Evolutionary conservation across 2,113 vertebrate genomes (phyloP).

Genomic region (Chloroceryle aenea): DNA sequence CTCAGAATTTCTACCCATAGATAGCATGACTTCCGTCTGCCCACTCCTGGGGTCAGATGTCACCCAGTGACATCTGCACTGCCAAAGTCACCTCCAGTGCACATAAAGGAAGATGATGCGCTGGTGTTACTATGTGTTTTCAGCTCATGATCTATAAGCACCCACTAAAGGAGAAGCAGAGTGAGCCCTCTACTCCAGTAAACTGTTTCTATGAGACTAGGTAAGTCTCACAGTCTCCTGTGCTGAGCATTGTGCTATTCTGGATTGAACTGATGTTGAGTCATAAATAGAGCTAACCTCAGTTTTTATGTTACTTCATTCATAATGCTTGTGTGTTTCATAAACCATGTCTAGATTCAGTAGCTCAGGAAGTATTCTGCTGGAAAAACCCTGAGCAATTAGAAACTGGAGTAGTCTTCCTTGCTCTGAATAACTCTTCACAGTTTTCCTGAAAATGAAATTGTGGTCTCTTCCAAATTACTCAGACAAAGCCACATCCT

Average conservation of each 20-base stretch:
- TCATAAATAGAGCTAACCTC: background rate
- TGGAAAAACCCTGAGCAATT: background rate
- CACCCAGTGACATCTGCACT: background rate
- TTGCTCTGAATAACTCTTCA: background rate
- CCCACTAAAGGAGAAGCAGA: background rate
- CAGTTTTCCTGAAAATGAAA: background rate
- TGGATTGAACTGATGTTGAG: background rate
- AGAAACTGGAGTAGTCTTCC: background rate
- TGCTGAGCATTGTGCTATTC: background rate
- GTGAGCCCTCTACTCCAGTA: background rate
- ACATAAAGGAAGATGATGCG: background rate
- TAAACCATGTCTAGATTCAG: background rate
- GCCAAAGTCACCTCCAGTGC: background rate
- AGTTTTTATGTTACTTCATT: background rate
- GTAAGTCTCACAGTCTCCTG: background rate
- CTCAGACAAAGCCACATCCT: conserved; percentile 46
- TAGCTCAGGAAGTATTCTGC: background rate
- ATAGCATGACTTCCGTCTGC: background rate
- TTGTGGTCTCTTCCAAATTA: background rate
- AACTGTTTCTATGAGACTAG: background rate
- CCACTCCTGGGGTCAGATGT: background rate
- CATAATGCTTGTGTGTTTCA: background rate
- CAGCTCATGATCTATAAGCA: background rate
- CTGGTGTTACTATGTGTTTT: background rate
- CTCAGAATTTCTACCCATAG: background rate